phyloP scores from a whole-genome alignment of 2,888 invertebrate genomes.

The Agrotis segetum region DNA sequence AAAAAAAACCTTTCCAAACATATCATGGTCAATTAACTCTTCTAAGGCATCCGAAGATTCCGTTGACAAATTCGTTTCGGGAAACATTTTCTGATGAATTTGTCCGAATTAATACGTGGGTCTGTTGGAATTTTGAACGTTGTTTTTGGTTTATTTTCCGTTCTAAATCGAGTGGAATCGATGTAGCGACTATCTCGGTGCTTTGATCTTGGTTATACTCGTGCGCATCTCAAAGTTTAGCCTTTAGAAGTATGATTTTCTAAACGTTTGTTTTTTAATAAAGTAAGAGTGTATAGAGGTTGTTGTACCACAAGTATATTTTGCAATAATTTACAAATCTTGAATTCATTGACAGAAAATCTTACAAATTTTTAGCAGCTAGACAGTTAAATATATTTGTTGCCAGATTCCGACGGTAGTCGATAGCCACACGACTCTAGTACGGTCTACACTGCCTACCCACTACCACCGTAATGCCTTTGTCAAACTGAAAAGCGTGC shows the following conservation, averaged over 20 bases:
- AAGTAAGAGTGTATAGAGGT: too few relatives aligned
- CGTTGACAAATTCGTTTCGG: constrained; percentile 81
- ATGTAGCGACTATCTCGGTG: constrained; percentile 79
- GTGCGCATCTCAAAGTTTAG: constrained; percentile 70
- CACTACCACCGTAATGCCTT: too few relatives aligned
- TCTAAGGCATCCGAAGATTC: constrained; percentile 55
- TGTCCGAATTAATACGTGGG: constrained; percentile 76
- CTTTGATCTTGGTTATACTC: constrained; percentile 76
- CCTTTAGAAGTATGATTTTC: not conserved
- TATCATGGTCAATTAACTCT: constrained; percentile 26
- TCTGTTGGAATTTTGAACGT: constrained; percentile 76
- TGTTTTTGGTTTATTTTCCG: constrained; percentile 75
- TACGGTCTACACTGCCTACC: too few relatives aligned
- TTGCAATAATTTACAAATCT: too few relatives aligned
- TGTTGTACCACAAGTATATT: too few relatives aligned
- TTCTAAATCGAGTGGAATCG: constrained; percentile 80
- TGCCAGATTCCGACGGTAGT: too few relatives aligned
- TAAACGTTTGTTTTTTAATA: not conserved
- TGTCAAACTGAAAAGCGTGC: too few relatives aligned
- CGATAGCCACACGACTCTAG: too few relatives aligned
- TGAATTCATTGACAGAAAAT: too few relatives aligned
- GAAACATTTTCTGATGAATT: constrained; percentile 79
- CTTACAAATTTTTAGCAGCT: too few relatives aligned
- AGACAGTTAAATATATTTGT: too few relatives aligned
- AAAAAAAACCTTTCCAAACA: not conserved